Conservation (phyloP, 2,113 vertebrate species). For the Tautogolabrus adspersus region DNA sequence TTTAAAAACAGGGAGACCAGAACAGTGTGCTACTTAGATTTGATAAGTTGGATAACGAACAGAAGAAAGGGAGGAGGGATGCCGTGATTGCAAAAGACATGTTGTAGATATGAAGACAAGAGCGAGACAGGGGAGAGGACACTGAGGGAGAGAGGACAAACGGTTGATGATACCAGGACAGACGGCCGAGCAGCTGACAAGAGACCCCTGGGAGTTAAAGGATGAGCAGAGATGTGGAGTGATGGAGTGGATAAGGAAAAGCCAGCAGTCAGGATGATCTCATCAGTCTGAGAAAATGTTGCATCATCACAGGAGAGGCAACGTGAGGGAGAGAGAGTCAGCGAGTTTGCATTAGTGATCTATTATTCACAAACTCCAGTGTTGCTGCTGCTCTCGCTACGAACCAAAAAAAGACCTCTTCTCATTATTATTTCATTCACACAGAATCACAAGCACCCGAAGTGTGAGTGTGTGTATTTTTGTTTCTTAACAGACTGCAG, state of each 20-base stretch:
- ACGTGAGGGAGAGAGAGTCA: constrained; percentile 26
- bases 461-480: background rate
- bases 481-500: background rate
- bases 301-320: constrained; percentile 65
- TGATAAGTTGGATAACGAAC: too few relatives aligned
- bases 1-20: too few relatives aligned
- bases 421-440: constrained; percentile 65
- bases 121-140: too few relatives aligned
- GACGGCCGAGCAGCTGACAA: background rate
- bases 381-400: constrained; percentile 24
- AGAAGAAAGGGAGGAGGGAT: too few relatives aligned
- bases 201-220: constrained; percentile 1
- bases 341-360: constrained; percentile 33
- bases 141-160: background rate
- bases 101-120: too few relatives aligned
- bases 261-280: constrained; percentile 32
- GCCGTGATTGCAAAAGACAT: too few relatives aligned
- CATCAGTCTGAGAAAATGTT: constrained; percentile 62
- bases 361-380: constrained; percentile 68
- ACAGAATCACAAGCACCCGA: background rate
- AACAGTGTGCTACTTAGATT: too few relatives aligned
- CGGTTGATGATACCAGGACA: background rate
- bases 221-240: background rate
- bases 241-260: constrained; percentile 6
- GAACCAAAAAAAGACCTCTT: constrained; percentile 62